Evolutionary conservation across 2,888 invertebrate genomes (phyloP), one percentile per base, ranked within the genome.

Genomic region (Morpho helenor): DNA sequence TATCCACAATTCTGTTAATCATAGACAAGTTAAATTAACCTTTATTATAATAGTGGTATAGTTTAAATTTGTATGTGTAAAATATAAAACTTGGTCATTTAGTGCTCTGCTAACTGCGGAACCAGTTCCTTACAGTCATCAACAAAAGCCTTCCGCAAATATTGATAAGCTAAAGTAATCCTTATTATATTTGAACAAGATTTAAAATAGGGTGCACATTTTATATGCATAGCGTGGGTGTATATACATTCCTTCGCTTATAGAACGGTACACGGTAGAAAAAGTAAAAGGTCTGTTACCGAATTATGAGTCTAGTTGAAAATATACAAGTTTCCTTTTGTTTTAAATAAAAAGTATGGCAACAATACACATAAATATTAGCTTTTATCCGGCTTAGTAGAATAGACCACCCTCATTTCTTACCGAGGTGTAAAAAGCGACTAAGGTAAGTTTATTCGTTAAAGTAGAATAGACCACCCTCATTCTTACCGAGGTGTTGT

Each of bases 61-160:
- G 69, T 67, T 66, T 50, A 63, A 56, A 68, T 66, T 71, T 39
- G 57, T 43, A 47, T 59, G 65, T 31, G 8, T 22, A 7, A 41
- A 39, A 10, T 31, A 22, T 57, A 61, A 52, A 63, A 60, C 67
- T 70, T 70, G 73, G 75, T 77, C 76, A 77, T 70, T 78, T 74
- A 74, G 72, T 76, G 73, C 70, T 71, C 70, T 70, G 76, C 68
- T 79, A 74, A 73, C 74, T 73, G 71, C 66, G 71, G 75, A 82
- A 82, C 83, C 79, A 77, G 83, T 83, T 76, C 73, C 74, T 73
- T 71, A 75, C 78, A 82, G 81, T 79, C 78, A 77, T 31, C 8
- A 9, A 43, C 43, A 43, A 31, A 5, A 52, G 52, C 44, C 52
- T 16, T 10, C 53, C 47, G 43, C 56, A 7, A 22, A 10, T 4